These are phyloP conservation scores for Polypedilum pembai DNA, from an alignment of 1,140 invertebrate species.

Conservation along the genomic window DNA sequence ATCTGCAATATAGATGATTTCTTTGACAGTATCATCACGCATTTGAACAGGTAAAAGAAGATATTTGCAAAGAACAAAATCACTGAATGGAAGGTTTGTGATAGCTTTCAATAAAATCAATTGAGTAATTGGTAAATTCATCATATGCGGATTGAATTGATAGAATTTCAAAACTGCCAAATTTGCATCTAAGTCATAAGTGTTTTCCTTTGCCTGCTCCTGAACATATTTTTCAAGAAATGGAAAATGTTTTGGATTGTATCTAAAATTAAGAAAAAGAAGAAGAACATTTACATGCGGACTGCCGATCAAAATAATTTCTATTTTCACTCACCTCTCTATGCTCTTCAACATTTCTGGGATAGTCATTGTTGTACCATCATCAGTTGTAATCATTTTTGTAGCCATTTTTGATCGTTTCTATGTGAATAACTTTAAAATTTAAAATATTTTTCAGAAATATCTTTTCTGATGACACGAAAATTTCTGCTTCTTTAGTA, in stretches of 20 bases:
- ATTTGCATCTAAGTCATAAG: constrained; percentile 94
- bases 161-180: constrained; percentile 85
- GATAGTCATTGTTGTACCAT: constrained; percentile 60
- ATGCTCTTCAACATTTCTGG: constrained; percentile 63
- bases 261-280: constrained; percentile 50
- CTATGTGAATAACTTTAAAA: not conserved
- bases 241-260: constrained; percentile 88
- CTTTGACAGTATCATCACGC: constrained; percentile 70
- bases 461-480: not conserved
- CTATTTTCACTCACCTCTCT: constrained; percentile 51
- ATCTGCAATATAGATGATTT: constrained; percentile 83
- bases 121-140: constrained; percentile 66
- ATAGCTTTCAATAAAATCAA: constrained; percentile 89
- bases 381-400: constrained; percentile 48
- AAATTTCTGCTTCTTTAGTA: too few relatives aligned
- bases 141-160: constrained; percentile 88
- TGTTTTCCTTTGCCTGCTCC: constrained; percentile 85
- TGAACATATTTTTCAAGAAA: constrained; percentile 88
- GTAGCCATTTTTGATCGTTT: constrained; percentile 36
- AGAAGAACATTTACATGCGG: too few relatives aligned
- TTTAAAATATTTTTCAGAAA: not conserved
- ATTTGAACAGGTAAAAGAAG: constrained; percentile 77
- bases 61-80: constrained; percentile 95
- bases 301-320: not conserved
- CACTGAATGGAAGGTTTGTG: constrained; percentile 92